These are phyloP conservation scores for Zosterops hypoxanthus DNA, from an alignment of 2,113 vertebrate species.

Conservation along the genomic window DNA sequence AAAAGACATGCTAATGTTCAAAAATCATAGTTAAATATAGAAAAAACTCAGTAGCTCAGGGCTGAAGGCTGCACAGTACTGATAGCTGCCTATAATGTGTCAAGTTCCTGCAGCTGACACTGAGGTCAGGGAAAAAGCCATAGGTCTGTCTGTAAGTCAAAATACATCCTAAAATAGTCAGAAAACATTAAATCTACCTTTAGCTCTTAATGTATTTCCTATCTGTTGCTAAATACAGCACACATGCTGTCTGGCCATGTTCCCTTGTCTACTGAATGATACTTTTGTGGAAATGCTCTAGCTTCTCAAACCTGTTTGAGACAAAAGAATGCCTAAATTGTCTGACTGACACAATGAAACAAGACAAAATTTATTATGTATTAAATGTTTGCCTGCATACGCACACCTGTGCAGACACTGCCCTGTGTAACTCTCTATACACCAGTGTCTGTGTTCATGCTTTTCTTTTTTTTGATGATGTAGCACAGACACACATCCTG, in stretches of 20 bases:
- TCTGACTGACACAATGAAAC: background rate
- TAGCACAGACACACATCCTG: no score
- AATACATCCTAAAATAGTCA: background rate
- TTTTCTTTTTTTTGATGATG: background rate
- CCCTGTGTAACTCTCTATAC: fast-evolving
- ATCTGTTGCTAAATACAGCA: background rate
- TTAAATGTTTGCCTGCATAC: background rate
- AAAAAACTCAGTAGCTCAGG: background rate
- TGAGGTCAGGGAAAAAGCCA: background rate
- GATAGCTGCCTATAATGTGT: background rate
- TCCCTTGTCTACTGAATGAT: background rate
- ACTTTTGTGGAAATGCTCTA: background rate
- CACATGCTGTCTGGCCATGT: background rate
- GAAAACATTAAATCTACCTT: background rate
- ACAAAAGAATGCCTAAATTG: background rate
- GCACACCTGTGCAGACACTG: fast-evolving
- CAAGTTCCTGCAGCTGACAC: background rate
- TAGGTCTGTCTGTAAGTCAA: background rate
- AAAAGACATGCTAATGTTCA: background rate
- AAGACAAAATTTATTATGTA: background rate
- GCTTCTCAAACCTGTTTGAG: background rate
- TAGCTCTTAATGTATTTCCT: background rate
- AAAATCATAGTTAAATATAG: background rate
- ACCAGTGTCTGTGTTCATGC: background rate
- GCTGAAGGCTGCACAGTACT: background rate